Base-by-base conservation (phyloP, 2,888 invertebrate genomes). In the Platerodrilus igneus region DNA sequence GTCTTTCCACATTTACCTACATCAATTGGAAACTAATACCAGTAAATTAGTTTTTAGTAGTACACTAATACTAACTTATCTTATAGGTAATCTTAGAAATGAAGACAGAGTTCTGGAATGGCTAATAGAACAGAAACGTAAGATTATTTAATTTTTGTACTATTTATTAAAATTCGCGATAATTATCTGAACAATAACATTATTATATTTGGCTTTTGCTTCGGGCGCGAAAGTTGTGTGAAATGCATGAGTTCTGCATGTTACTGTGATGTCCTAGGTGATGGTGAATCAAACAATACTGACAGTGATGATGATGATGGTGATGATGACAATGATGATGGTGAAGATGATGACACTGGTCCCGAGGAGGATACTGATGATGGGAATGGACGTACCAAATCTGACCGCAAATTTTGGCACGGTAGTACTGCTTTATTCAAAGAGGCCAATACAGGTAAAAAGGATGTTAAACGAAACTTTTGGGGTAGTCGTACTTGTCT, bases 71-170 rank as follows among this genome's bases (percentile, higher is more conserved):
- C 40, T 7, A 9, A 48, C 35, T 55, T 58, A 57, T 71, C 72
- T 77, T 83, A 77, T 83, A 90, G 90, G 90, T 79, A 84, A 90
- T 81, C 87, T 91, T 79, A 87, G 81, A 80, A 85, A 88, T 71
- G 89, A 91, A 81, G 86, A 87, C 75, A 87, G 86, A 79, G 90
- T 92, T 77, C 83, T 92, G 78, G 86, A 87, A 79, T 92, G 91
- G 91, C 85, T 92, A 76, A 78, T 89, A 77, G 84, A 87, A 77
- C 90, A 91, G 79, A 89, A 90, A 87, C 89, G 90, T 90, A 90
- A 90, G 90, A 77, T 73, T 17, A 41, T 31, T 45, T 41, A 33
- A 36, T 35, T n/a, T n/a, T n/a, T n/a, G n/a, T n/a, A n/a, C n/a
- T n/a, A n/a, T n/a, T n/a, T 34, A 18, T 39, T 28, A 33, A 13